Conservation (phyloP, 2,888 invertebrate species). For the Epirrhoe alternata region DNA sequence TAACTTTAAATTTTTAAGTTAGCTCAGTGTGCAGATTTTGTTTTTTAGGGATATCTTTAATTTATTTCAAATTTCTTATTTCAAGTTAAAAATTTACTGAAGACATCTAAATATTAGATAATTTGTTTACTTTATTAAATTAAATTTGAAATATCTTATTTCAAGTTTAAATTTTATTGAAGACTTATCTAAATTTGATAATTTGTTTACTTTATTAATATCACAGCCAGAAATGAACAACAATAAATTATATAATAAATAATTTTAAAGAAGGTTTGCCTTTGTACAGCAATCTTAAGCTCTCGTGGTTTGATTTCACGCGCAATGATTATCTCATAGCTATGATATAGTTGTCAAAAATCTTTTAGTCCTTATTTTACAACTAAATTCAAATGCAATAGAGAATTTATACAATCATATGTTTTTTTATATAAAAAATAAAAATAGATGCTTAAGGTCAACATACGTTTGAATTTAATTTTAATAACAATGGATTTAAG, state of each 20-base stretch:
- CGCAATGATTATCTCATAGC: constrained; percentile 22
- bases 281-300: constrained; percentile 25
- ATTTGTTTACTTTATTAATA: too few relatives aligned
- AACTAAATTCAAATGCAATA: neutral
- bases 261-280: neutral
- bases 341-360: constrained; percentile 21
- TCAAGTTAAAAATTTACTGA: too few relatives aligned
- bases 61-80: too few relatives aligned
- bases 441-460: neutral
- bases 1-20: too few relatives aligned
- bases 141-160: too few relatives aligned
- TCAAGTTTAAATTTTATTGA: too few relatives aligned
- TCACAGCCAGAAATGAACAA: too few relatives aligned
- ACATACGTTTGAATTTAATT: neutral
- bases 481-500: neutral
- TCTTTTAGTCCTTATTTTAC: constrained; percentile 11
- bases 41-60: too few relatives aligned
- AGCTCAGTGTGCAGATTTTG: too few relatives aligned
- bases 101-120: too few relatives aligned
- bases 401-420: neutral
- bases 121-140: too few relatives aligned
- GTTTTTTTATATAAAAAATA: neutral
- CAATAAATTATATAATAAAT: neutral
- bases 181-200: too few relatives aligned
- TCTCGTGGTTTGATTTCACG: constrained; percentile 25